Conservation (phyloP, 1,140 invertebrate genomes). For the Lerema accius region DNA sequence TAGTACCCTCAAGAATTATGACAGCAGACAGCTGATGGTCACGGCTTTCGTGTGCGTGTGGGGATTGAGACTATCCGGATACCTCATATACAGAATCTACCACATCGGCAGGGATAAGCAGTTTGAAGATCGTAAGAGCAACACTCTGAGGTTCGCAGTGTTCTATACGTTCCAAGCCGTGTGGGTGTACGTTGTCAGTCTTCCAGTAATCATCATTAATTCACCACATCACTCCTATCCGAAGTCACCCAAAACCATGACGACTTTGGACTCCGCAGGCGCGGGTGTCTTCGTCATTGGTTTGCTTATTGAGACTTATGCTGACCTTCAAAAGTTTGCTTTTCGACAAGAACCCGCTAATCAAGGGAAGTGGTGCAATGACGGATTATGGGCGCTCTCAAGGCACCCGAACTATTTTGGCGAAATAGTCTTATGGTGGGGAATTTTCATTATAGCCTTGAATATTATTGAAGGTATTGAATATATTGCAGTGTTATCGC, state of each 20-base stretch:
- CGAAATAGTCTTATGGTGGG: conserved; percentile 97
- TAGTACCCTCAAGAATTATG: conserved; percentile 88
- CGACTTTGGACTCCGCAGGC: conserved; percentile 92
- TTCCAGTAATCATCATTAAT: conserved; percentile 96
- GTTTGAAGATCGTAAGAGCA: conserved; percentile 94
- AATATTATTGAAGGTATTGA: conserved; percentile 92
- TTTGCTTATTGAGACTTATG: conserved; percentile 93
- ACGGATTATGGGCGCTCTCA: conserved; percentile 94
- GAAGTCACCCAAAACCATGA: conserved; percentile 91
- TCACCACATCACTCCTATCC: conserved; percentile 91
- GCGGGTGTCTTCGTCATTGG: conserved; percentile 92
- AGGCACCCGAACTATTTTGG: conserved; percentile 98
- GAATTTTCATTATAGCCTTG: conserved; percentile 94
- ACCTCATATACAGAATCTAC: conserved; percentile 93
- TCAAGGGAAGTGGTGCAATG: conserved; percentile 95
- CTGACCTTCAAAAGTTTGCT: conserved; percentile 95
- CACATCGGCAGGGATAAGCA: conserved; percentile 95
- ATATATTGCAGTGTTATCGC: conserved; percentile 93
- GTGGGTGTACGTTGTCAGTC: conserved; percentile 96
- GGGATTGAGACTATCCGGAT: conserved; percentile 92
- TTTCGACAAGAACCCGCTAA: conserved; percentile 94
- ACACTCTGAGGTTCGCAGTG: conserved; percentile 92
- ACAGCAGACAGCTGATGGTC: conserved; percentile 93
- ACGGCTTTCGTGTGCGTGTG: conserved; percentile 93
- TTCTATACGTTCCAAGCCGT: conserved; percentile 97